A percentile compares a stretch with the other conserved stretches of the same genome.
phyloP scores from a whole-genome alignment of 2,888 invertebrate species.

The Torymus texanus region DNA sequence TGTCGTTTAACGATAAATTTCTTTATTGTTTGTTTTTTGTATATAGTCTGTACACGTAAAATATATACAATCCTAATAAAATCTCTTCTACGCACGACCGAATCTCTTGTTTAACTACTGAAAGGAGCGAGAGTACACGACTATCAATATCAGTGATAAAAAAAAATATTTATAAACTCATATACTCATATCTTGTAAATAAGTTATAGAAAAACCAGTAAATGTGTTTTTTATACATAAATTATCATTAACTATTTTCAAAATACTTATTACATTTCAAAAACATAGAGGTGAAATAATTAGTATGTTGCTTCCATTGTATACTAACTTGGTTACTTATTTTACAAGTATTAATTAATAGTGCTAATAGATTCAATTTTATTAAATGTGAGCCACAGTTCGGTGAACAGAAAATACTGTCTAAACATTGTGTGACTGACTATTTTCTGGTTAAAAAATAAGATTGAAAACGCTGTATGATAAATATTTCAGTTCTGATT shows the following conservation, averaged over 20 bases:
- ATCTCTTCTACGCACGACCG: constrained; percentile 55
- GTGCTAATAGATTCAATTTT: constrained; percentile 20
- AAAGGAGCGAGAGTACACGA: constrained; percentile 31
- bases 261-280: constrained; percentile 25
- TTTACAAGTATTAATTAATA: constrained; percentile 3
- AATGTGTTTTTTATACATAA: constrained; percentile 35
- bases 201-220: constrained; percentile 38
- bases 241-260: constrained; percentile 19
- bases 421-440: constrained; percentile 25
- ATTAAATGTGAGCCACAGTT: constrained; percentile 12
- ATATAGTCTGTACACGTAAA: constrained; percentile 60
- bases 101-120: constrained; percentile 41
- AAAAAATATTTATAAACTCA: constrained; percentile 32
- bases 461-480: constrained; percentile 16
- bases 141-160: constrained; percentile 11
- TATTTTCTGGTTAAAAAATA: constrained; percentile 49
- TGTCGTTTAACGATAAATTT: constrained; percentile 46
- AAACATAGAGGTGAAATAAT: constrained; percentile 4
- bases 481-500: too few species aligned
- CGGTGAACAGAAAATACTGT: constrained; percentile 34
- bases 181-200: constrained; percentile 36
- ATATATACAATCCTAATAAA: constrained; percentile 62
- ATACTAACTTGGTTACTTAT: neutral
- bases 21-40: constrained; percentile 51
- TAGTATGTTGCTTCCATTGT: constrained; percentile 17